These are phyloP conservation scores for Cherax destructor DNA, from an alignment of 1,140 invertebrate genomes.

Conservation along the genomic window DNA sequence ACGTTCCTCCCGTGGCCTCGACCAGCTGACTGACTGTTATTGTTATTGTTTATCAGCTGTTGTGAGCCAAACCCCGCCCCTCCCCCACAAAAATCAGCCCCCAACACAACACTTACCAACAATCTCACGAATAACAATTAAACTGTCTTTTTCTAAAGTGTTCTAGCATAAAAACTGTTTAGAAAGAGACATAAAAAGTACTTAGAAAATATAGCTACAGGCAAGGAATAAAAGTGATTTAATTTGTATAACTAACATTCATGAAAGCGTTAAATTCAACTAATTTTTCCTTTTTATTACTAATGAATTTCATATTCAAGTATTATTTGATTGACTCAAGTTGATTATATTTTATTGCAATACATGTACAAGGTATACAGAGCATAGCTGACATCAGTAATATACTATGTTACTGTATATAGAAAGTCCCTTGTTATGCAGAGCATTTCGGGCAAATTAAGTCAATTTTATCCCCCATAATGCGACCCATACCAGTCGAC, in stretches of 20 bases:
- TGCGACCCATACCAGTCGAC: no score
- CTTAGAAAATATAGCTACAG: neutral
- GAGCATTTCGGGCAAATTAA: no score
- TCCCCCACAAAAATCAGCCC: neutral
- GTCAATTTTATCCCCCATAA: no score
- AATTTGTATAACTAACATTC: neutral
- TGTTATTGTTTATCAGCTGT: conserved; percentile 26
- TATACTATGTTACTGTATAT: no score
- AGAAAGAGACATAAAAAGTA: neutral
- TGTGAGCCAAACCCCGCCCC: neutral
- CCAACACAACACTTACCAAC: neutral
- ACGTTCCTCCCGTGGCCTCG: no score
- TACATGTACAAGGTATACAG: no score
- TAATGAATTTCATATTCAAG: neutral
- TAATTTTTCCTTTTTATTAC: neutral
- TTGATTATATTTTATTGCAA: neutral
- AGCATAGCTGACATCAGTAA: no score
- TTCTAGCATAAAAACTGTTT: neutral
- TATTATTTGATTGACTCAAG: neutral
- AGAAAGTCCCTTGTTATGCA: no score
- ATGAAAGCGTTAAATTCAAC: neutral
- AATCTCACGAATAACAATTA: neutral
- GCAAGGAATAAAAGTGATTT: neutral
- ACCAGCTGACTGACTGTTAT: neutral
- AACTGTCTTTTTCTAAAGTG: neutral